phyloP scores from a whole-genome alignment of 1,140 invertebrate species.

The Wasmannia auropunctata region DNA sequence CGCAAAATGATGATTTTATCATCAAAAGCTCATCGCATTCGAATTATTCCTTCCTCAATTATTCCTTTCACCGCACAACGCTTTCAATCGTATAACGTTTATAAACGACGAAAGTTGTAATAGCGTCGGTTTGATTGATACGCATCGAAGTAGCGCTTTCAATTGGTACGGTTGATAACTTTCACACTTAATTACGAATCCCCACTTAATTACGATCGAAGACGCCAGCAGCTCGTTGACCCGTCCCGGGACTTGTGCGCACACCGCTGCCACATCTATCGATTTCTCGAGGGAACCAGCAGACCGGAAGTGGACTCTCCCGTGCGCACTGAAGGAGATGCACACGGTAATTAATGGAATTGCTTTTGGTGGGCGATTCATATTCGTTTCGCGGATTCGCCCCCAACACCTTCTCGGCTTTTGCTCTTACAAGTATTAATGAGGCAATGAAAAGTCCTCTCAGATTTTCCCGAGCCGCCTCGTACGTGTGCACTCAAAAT shows the following conservation, averaged over 20 bases:
- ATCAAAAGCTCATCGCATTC: background rate
- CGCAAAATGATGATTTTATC: background rate
- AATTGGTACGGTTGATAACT: conserved; percentile 52
- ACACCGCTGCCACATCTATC: conserved; percentile 52
- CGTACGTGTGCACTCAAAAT: background rate
- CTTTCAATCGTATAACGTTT: background rate
- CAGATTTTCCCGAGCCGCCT: background rate
- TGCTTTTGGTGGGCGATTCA: conserved; percentile 21
- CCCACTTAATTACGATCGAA: conserved; percentile 58
- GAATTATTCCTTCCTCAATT: background rate
- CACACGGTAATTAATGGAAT: conserved; percentile 48
- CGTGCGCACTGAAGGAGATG: conserved; percentile 42
- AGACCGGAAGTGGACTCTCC: conserved; percentile 63
- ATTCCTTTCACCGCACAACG: conserved; percentile 15
- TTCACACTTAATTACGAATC: conserved; percentile 55
- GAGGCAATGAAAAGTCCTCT: background rate
- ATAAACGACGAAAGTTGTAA: conserved; percentile 11
- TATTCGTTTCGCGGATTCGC: conserved; percentile 17
- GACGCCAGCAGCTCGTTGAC: conserved; percentile 48
- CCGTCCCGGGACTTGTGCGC: conserved; percentile 55
- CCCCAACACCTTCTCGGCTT: background rate
- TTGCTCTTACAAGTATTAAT: background rate
- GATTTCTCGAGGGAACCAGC: conserved; percentile 55
- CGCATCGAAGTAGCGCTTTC: conserved; percentile 25
- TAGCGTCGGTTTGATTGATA: conserved; percentile 31